These are phyloP conservation scores for Eutolmus rufibarbis DNA, from an alignment of 2,888 invertebrate species.

Conservation along the genomic window DNA sequence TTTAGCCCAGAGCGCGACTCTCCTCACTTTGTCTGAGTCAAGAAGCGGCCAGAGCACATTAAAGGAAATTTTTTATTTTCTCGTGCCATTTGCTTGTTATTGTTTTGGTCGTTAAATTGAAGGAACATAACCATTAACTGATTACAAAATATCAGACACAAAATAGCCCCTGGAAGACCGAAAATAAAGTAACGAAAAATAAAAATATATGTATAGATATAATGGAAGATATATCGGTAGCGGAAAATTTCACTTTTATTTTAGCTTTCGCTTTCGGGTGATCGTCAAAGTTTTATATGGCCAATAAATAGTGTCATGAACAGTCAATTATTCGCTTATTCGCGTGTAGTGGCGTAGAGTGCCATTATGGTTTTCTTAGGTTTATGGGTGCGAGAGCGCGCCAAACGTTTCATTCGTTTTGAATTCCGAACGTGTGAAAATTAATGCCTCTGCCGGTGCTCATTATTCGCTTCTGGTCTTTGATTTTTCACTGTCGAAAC, in stretches of 20 bases:
- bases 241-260: constrained; percentile 40
- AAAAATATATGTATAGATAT: no score
- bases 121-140: constrained; percentile 34
- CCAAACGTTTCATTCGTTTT: neutral
- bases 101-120: constrained; percentile 32
- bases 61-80: constrained; percentile 10
- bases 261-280: constrained; percentile 46
- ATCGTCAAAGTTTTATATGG: constrained; percentile 49
- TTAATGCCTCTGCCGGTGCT: neutral
- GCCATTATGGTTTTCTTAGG: neutral
- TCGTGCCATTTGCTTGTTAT: constrained; percentile 5
- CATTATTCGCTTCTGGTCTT: neutral
- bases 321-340: constrained; percentile 26
- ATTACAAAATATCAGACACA: constrained; percentile 24
- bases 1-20: neutral
- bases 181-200: neutral
- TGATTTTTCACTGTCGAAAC: neutral
- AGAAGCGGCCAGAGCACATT: neutral
- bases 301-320: constrained; percentile 49
- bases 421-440: constrained; percentile 8
- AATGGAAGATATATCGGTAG: neutral
- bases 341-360: neutral
- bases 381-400: neutral
- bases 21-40: neutral
- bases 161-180: neutral